Base-by-base conservation (phyloP, 2,113 vertebrate genomes). In the Cromileptes altivelis region DNA sequence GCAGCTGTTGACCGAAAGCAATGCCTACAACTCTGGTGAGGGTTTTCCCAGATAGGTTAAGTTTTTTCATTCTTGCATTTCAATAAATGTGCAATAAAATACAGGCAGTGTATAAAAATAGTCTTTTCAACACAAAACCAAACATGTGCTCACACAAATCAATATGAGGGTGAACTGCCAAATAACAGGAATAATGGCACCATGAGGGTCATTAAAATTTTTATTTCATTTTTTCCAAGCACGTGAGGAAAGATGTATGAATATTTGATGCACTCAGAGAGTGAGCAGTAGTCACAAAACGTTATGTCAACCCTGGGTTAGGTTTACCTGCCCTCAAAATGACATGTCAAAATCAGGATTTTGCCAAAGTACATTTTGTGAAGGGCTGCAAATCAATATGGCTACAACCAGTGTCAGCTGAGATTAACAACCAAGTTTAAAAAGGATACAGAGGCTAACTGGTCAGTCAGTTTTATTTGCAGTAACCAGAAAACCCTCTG, bases 281-380 rank as follows among this genome's bases (percentile, higher is more conserved):
- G 27, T 21, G 61, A 64, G 37, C 21, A 52, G 13, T 33, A 72
- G 72, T 56, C 72, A 76, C 14, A 73, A 77, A 84, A 90, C 27
- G 90, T 92, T 70, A 85, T 60, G 49, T 1, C 82, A 88, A 89
- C 91, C 82, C 21, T 21, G 30, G 70, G 52, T 88, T 64, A 91
- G 82, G 84, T 62, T 45, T 60, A 30, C 58, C 52, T 92, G 88
- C 27, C 84, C 92, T 79, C 17, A 52, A 49, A n/a, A 78, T 78
- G 64, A 70, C 62, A 86, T 76, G 57, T 69, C 6, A 71, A 75
- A 82, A 52, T 65, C 12, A 65, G 0, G 45, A 25, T 82, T 70
- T 77, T 68, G 60, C 81, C 90, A 92, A 90, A 82, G 89, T 84
- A 85, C 64, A 88, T 85, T 64, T 33, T 79, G 88, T 79, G 37